Evolutionary conservation across 1,140 invertebrate species (phyloP), one percentile per base, ranked within the genome.

Genomic region (Ceratosolen fusciceps): DNA sequence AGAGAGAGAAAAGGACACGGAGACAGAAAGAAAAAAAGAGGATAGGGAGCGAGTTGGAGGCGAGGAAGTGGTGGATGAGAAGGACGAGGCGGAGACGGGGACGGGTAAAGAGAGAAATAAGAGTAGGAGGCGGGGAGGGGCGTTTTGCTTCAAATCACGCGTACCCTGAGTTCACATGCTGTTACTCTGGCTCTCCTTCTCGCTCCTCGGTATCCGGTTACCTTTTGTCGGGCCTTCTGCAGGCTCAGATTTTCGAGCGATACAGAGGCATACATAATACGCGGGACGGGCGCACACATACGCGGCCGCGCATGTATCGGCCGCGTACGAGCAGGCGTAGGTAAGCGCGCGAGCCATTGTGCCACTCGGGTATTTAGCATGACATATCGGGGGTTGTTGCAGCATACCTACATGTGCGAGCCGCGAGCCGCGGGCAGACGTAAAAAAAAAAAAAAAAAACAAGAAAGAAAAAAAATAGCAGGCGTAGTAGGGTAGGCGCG

Each of bases 241-340:
- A 80, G 83, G 85, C 85, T 87, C 86, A 86, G 86, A 88, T 88
- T 88, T 81, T 86, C 83, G 73, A 82, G 79, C 83, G 86, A 88
- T 88, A 88, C 84, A 84, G 84, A 83, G 81, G 70, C 26, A 47
- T 58, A n/a, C n/a, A 58, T 76, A 68, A 65, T 65, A 60, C 71
- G 54, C n/a, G n/a, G n/a, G n/a, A n/a, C n/a, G n/a, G n/a, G n/a
- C n/a, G n/a, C n/a, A n/a, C n/a, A n/a, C n/a, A n/a, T n/a, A n/a
- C n/a, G n/a, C n/a, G n/a, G n/a, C n/a, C n/a, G n/a, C n/a, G n/a
- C n/a, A n/a, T n/a, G n/a, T n/a, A n/a, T n/a, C n/a, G n/a, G n/a
- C n/a, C n/a, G n/a, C n/a, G n/a, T n/a, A n/a, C n/a, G n/a, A n/a
- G n/a, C n/a, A n/a, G n/a, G n/a, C 26, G 26, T 74, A 60, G 24